These are phyloP conservation scores for Oreocharis arfaki DNA, from an alignment of 2,113 vertebrate genomes.

Conservation along the genomic window DNA sequence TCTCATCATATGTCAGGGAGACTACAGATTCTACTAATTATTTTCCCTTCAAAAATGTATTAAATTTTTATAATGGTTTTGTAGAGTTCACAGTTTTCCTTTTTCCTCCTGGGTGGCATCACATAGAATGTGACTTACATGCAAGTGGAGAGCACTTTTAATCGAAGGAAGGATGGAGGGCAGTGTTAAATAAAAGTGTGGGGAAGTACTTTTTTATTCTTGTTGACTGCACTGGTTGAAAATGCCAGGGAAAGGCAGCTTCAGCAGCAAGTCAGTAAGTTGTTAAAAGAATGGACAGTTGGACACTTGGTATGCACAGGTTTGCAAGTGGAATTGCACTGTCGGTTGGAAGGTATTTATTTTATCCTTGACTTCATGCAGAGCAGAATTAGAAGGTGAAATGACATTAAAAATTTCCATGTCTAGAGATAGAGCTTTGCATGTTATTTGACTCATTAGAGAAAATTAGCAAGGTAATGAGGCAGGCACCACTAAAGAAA, in stretches of 20 bases:
- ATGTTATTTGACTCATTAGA: neutral
- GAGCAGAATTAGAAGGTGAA: neutral
- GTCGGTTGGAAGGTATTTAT: neutral
- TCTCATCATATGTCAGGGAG: neutral
- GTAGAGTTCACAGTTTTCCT: neutral
- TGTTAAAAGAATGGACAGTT: neutral
- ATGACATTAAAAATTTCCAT: neutral
- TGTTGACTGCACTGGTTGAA: neutral
- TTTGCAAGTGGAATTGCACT: neutral
- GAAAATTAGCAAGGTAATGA: neutral
- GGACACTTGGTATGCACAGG: neutral
- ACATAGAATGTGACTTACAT: neutral
- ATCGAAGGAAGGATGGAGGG: neutral
- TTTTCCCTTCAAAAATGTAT: neutral
- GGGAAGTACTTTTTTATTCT: neutral
- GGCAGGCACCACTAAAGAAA: neutral
- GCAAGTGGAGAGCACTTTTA: neutral
- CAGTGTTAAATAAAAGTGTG: neutral
- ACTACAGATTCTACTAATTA: neutral
- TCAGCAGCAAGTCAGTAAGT: neutral
- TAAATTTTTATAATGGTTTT: neutral
- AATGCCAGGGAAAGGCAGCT: neutral
- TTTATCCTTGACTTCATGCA: neutral
- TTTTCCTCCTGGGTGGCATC: neutral
- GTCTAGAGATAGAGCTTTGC: neutral